These are phyloP conservation scores for Neotoma lepida DNA, from an alignment of 2,113 vertebrate species.

Conservation along the genomic window DNA sequence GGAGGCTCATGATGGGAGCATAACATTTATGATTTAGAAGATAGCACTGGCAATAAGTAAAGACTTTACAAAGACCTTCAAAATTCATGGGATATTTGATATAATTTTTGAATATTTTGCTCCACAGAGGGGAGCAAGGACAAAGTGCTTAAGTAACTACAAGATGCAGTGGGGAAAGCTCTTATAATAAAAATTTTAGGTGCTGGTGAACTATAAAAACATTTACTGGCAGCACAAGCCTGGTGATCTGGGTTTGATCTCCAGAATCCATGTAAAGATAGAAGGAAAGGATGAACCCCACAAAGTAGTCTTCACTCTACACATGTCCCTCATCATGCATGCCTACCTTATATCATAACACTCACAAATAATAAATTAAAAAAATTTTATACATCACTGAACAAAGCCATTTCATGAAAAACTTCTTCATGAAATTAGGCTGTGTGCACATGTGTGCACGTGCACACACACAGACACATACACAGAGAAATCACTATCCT, in stretches of 20 bases:
- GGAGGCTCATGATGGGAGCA: no score
- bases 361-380: background rate
- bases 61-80: background rate
- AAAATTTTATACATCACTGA: background rate
- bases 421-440: background rate
- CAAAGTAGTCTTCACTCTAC: background rate
- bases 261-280: background rate
- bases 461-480: background rate
- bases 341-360: background rate
- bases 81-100: background rate
- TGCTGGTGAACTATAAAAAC: background rate
- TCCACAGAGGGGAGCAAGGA: slow-evolving; percentile 33
- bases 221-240: background rate
- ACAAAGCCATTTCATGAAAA: background rate
- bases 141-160: background rate
- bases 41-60: background rate
- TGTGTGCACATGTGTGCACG: fast-evolving
- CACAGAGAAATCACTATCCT: background rate
- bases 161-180: background rate
- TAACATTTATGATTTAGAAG: background rate
- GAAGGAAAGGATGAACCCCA: background rate
- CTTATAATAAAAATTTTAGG: background rate
- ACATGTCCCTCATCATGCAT: background rate
- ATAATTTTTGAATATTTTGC: slow-evolving; percentile 34
- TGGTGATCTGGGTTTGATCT: no score